These are phyloP conservation scores for Drosophila atripex DNA, from an alignment of 2,888 invertebrate species.

Conservation along the genomic window DNA sequence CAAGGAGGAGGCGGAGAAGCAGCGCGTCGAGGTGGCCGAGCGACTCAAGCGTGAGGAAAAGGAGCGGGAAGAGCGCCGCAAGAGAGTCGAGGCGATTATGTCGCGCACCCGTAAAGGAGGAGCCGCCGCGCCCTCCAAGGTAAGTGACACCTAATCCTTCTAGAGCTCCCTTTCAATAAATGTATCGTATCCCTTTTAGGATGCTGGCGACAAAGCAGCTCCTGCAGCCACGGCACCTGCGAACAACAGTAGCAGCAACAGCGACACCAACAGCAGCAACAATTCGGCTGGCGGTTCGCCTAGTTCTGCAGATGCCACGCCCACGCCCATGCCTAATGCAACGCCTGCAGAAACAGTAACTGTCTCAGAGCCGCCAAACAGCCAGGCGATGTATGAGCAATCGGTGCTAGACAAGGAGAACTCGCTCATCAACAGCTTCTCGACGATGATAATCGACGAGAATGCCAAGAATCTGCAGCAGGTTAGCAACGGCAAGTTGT, in stretches of 20 bases:
- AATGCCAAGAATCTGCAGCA: constrained; percentile 82
- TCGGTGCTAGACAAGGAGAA: constrained; percentile 84
- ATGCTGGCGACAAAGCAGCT: constrained; percentile 67
- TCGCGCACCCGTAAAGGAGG: constrained; percentile 88
- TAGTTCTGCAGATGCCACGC: constrained; percentile 26
- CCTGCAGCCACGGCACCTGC: constrained; percentile 37
- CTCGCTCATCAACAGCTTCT: constrained; percentile 83
- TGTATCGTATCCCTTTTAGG: constrained; percentile 52
- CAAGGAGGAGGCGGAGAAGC: constrained; percentile 93
- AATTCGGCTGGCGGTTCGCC: constrained; percentile 52
- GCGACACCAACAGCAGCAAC: constrained; percentile 64
- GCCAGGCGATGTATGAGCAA: constrained; percentile 83
- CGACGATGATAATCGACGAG: constrained; percentile 83
- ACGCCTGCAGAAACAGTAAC: constrained; percentile 15
- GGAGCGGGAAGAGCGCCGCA: constrained; percentile 93
- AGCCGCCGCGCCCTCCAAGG: constrained; percentile 81
- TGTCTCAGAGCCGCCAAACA: constrained; percentile 69
- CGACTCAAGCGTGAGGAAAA: constrained; percentile 93
- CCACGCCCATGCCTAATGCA: constrained; percentile 2
- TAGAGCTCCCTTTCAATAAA: not conserved
- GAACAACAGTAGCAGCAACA: constrained; percentile 58
- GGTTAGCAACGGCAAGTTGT: constrained; percentile 82
- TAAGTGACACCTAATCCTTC: constrained; percentile 35
- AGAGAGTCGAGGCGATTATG: constrained; percentile 97
- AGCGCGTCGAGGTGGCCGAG: constrained; percentile 93